Base-by-base conservation (phyloP, 1,140 invertebrate genomes). In the Cheumatopsyche charites region DNA sequence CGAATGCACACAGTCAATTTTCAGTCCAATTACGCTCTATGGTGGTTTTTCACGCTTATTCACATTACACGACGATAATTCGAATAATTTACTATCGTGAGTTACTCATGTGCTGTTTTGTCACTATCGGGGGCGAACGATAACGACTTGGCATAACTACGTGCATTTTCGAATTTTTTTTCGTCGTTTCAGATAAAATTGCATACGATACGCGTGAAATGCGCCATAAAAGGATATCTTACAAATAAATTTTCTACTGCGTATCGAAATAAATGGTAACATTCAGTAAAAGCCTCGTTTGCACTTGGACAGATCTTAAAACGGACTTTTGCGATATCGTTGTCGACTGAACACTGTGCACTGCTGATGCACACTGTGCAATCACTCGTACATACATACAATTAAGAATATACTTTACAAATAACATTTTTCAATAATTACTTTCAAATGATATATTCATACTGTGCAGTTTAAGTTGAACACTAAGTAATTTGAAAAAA, bases 161-260 rank as follows among this genome's bases (percentile, higher is more conserved):
- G 47, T 52, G 47, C 47, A 52, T 52, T 52, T 52, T 52, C n/a
- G 15, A 52, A 17, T 52, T 52, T 52, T n/a, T n/a, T 36, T 36
- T 52, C 19, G 47, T 17, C 47, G 47, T 17, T n/a, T 25, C 23
- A 26, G 58, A 62, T 62, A 62, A 52, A 17, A 19, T 17, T 15
- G 47, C 45, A 47, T 52, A 17, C 47, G 47, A 52, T 52, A 52
- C 19, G 47, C 19, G 47, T 6, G 19, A 52, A 52, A 52, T 52
- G 47, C 47, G 47, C 47, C 19, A 7, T 15, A 52, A 17, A 52
- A 17, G 47, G 47, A 15, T 52, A 52, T 36, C 29, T 36, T 36
- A 36, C 29, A 36, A 36, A 36, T 36, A 36, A 36, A 36, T 36
- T 36, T 36, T 36, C 29, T 36, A 36, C 29, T 36, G 9, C 9